Conservation (phyloP, 2,113 vertebrate genomes). For the Pholis gunnellus region DNA sequence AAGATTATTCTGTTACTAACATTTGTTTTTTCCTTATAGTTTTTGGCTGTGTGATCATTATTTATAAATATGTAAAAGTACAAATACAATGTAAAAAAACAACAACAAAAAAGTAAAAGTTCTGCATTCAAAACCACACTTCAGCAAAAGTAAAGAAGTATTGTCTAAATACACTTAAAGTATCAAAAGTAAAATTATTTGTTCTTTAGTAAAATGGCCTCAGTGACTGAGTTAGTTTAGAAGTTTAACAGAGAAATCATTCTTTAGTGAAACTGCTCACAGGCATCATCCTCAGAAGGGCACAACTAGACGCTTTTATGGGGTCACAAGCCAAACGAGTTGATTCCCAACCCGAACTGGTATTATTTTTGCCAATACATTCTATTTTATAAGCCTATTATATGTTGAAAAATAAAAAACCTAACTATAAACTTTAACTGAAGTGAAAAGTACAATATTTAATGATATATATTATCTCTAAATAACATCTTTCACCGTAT, state of each 20-base stretch:
- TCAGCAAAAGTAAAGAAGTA: neutral
- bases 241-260: too few relatives aligned
- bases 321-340: neutral
- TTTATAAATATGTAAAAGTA: neutral
- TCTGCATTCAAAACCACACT: neutral
- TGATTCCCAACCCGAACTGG: neutral
- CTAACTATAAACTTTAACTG: too few relatives aligned
- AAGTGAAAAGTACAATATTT: neutral
- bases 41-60: neutral
- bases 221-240: too few relatives aligned
- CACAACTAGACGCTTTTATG: too few relatives aligned
- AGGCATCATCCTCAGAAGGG: neutral
- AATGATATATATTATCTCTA: neutral
- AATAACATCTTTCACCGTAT: constrained; percentile 34
- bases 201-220: neutral
- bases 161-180: neutral
- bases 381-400: neutral
- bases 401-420: neutral
- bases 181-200: neutral
- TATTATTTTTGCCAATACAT: neutral
- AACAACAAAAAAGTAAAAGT: too few relatives aligned
- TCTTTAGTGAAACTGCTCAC: too few relatives aligned
- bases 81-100: neutral
- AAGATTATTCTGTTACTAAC: neutral
- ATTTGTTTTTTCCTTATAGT: neutral